Evolutionary conservation across 2,113 vertebrate species (phyloP).

Genomic region (Tautogolabrus adspersus): DNA sequence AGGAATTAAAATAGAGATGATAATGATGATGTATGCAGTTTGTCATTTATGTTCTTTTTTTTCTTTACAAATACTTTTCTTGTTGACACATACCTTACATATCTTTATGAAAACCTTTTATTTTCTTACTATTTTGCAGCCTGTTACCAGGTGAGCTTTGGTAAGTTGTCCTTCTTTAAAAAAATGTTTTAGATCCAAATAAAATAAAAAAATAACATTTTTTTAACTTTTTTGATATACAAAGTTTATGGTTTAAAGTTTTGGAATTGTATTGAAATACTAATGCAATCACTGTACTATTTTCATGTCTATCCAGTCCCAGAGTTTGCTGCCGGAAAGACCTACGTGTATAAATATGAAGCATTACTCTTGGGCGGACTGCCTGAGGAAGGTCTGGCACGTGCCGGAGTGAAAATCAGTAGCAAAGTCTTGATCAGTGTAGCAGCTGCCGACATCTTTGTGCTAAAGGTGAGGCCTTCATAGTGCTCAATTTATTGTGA

Average conservation of each 20-base stretch:
- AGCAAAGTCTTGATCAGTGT: slow-evolving; percentile 82
- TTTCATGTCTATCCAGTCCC: slow-evolving; percentile 75
- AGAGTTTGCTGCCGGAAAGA: slow-evolving; percentile 78
- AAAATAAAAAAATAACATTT: neutral
- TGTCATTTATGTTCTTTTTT: neutral
- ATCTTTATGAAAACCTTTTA: neutral
- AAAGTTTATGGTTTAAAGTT: neutral
- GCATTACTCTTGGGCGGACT: slow-evolving; percentile 82
- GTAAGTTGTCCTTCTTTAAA: slow-evolving; percentile 58
- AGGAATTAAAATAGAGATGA: no score
- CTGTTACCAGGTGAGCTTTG: slow-evolving; percentile 50
- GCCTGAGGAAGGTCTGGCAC: slow-evolving; percentile 83
- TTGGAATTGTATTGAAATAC: neutral
- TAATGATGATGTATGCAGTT: no score
- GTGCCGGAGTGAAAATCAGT: slow-evolving; percentile 79
- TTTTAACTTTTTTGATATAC: neutral
- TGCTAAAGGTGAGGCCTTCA: slow-evolving; percentile 81
- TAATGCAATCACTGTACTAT: neutral
- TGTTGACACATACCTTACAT: no score
- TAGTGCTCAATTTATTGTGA: neutral
- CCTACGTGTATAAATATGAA: slow-evolving; percentile 85
- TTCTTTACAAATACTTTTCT: neutral
- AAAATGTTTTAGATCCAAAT: neutral
- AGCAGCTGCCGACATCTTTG: slow-evolving; percentile 33
- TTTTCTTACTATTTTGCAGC: slow-evolving; percentile 57